Evolutionary conservation across 2,113 vertebrate species (phyloP).

Genomic region (Cottus gobio): DNA sequence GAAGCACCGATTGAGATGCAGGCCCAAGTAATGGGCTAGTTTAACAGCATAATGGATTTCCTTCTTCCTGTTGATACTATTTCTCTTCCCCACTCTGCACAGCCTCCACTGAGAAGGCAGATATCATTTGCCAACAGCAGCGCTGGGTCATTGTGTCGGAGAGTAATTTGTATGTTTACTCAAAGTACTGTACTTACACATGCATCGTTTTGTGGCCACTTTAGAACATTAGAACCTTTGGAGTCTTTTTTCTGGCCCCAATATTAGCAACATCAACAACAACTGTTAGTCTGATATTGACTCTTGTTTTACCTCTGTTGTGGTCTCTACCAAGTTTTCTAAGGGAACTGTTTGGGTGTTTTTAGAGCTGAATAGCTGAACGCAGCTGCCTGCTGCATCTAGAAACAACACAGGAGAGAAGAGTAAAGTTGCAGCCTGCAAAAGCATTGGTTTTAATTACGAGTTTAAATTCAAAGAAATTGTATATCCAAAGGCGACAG

Average conservation of each 20-base stretch:
- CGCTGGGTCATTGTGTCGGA: not conserved
- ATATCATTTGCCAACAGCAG: conserved; percentile 31
- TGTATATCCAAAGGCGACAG: not conserved
- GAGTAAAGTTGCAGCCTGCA: too few relatives aligned
- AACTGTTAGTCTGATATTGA: too few relatives aligned
- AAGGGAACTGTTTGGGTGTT: not conserved
- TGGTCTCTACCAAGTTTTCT: not conserved
- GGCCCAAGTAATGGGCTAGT: conserved; percentile 24
- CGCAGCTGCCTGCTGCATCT: too few relatives aligned
- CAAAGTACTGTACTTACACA: not conserved
- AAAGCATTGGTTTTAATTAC: not conserved
- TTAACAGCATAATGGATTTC: conserved; percentile 53
- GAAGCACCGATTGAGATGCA: conserved; percentile 30
- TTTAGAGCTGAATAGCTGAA: too few relatives aligned
- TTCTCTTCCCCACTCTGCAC: conserved; percentile 24
- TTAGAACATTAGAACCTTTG: not conserved
- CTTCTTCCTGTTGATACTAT: conserved; percentile 65
- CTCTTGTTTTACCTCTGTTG: not conserved
- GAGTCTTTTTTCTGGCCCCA: not conserved
- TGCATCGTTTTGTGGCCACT: not conserved
- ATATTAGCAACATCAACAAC: too few relatives aligned
- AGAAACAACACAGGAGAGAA: too few relatives aligned
- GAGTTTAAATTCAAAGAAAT: too few relatives aligned
- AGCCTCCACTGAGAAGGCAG: conserved; percentile 7
- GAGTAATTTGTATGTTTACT: not conserved